Percentiles rank a stretch among this genome's conserved stretches.
These are phyloP conservation scores for Hoplias malabaricus DNA, from an alignment of 2,113 vertebrate species.

Conservation along the genomic window DNA sequence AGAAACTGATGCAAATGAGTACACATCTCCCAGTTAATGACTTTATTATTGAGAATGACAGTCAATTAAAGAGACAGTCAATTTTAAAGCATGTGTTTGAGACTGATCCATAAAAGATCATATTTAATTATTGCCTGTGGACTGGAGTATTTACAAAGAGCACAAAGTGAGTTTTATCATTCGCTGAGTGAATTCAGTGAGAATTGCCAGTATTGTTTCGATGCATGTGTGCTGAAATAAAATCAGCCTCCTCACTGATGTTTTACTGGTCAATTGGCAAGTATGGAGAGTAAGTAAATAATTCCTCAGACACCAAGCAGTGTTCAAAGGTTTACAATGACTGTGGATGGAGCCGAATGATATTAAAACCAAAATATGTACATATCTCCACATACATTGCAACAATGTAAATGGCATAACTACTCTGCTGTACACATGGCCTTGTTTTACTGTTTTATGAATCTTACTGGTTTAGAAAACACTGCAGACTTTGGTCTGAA, in stretches of 20 bases:
- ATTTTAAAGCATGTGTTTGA: constrained; percentile 20
- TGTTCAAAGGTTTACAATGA: neutral
- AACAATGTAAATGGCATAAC: constrained; percentile 8
- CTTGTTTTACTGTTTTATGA: constrained; percentile 19
- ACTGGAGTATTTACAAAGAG: constrained; percentile 20
- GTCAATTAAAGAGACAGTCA: neutral
- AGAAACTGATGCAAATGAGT: neutral
- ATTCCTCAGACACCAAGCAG: neutral
- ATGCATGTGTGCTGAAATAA: constrained; percentile 19
- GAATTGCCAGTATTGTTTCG: neutral
- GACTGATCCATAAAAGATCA: neutral
- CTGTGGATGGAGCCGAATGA: neutral
- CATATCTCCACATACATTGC: constrained; percentile 13
- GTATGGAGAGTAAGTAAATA: neutral
- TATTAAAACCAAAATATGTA: constrained; percentile 15
- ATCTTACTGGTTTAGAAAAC: constrained; percentile 14
- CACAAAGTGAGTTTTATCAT: constrained; percentile 9
- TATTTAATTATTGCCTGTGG: constrained; percentile 11
- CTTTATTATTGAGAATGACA: neutral
- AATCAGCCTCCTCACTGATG: neutral
- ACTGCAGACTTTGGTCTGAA: neutral
- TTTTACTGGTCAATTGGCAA: neutral
- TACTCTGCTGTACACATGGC: constrained; percentile 7
- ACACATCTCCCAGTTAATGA: neutral
- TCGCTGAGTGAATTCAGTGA: neutral